Evolutionary conservation across 2,797 vertebrate genomes (phyloP).

Genomic region (Lepus townsendii): DNA sequence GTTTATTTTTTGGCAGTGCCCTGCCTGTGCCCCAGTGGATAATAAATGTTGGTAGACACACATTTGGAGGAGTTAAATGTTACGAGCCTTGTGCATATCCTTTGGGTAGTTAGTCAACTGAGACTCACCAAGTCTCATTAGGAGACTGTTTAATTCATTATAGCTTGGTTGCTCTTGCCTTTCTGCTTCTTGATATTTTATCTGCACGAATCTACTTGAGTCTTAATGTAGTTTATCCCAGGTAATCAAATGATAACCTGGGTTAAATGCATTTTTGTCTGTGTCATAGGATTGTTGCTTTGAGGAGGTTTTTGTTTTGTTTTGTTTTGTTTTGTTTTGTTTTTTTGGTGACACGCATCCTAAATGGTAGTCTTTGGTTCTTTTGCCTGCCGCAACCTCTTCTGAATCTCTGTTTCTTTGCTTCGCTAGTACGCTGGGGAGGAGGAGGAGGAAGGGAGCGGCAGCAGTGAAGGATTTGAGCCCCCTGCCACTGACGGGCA

Average conservation of each 20-base stretch:
- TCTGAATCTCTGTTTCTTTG: constrained; percentile 84
- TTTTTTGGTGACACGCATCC: constrained; percentile 45
- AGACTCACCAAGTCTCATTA: neutral
- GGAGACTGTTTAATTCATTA: neutral
- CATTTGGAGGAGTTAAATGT: neutral
- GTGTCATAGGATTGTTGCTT: neutral
- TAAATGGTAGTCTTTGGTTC: constrained; percentile 74
- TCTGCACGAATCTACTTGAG: constrained; percentile 57
- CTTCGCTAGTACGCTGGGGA: constrained; percentile 80
- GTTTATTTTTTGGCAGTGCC: neutral
- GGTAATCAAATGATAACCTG: constrained; percentile 43
- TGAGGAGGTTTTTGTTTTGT: neutral
- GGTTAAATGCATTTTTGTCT: constrained; percentile 47
- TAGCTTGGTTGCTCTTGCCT: constrained; percentile 69
- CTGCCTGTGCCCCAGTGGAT: neutral
- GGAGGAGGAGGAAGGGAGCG: constrained; percentile 83
- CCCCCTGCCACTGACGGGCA: constrained; percentile 75
- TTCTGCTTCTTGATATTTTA: constrained; percentile 65
- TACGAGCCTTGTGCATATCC: neutral
- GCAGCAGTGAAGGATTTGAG: constrained; percentile 82
- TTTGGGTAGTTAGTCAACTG: neutral
- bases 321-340: constrained; percentile 14
- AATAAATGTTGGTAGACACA: neutral
- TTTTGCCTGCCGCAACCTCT: constrained; percentile 60
- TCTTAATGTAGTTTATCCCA: constrained; percentile 62